A percentile compares a stretch with the other conserved stretches of the same genome.
Conservation (phyloP, 2,113 vertebrate genomes). For the Ophiodon elongatus region DNA sequence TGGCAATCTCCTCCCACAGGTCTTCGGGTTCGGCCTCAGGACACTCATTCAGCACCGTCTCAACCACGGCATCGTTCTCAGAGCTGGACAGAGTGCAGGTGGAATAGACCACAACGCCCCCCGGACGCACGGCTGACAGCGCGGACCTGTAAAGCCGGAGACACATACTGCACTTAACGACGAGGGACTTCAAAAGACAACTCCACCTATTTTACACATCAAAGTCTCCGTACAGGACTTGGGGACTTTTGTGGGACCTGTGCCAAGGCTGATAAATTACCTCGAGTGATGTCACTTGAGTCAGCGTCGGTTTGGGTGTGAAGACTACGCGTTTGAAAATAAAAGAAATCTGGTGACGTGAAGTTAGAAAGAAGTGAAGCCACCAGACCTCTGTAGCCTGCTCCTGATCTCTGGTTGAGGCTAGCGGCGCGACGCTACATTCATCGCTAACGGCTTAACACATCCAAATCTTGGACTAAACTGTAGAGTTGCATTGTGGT, state of each 20-base stretch:
- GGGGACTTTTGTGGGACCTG: background rate
- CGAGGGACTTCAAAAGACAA: slow-evolving; percentile 6
- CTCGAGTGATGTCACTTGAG: background rate
- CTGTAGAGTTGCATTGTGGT: background rate
- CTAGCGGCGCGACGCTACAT: background rate
- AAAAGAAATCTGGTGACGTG: background rate
- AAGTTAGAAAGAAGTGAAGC: background rate
- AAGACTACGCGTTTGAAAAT: background rate
- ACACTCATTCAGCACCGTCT: slow-evolving; percentile 83
- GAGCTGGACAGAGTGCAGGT: slow-evolving; percentile 93
- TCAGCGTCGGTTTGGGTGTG: background rate
- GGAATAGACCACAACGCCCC: slow-evolving; percentile 93
- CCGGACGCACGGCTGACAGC: slow-evolving; percentile 89
- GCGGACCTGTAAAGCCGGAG: slow-evolving; percentile 86
- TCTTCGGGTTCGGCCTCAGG: slow-evolving; percentile 84
- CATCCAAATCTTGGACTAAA: background rate
- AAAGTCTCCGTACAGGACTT: background rate
- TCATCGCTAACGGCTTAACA: background rate
- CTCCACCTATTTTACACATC: background rate
- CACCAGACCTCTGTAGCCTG: background rate
- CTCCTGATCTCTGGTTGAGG: background rate
- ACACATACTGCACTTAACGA: slow-evolving; percentile 28
- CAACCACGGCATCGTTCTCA: slow-evolving; percentile 91
- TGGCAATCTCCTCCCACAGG: slow-evolving; percentile 83
- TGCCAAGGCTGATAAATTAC: background rate